Percentiles rank a stretch among this genome's conserved stretches.
Conservation (phyloP, 2,888 invertebrate genomes). For the Alentia gelatinosa region DNA sequence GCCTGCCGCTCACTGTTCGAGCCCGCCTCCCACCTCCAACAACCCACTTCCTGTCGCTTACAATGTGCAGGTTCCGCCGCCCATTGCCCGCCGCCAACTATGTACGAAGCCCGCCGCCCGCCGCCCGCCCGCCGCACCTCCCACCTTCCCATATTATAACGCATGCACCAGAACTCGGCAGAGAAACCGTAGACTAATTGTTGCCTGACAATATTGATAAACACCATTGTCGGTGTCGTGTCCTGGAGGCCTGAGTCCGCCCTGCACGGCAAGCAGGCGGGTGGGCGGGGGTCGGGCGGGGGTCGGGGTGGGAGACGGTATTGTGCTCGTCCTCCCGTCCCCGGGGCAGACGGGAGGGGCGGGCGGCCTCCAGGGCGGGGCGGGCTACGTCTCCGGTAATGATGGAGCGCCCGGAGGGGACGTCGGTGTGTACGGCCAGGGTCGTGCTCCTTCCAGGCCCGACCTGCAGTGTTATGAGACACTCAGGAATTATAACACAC, state of each 20-base stretch:
- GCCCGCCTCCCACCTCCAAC: too few species aligned
- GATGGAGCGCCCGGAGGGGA: neutral
- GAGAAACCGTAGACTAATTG: conserved; percentile 24
- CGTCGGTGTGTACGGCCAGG: neutral
- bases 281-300: neutral
- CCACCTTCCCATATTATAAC: too few species aligned
- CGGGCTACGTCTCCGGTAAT: neutral
- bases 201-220: conserved; percentile 47
- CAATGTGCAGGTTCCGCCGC: too few species aligned
- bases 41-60: too few species aligned
- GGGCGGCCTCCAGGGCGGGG: neutral
- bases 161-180: too few species aligned
- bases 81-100: too few species aligned
- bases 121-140: too few species aligned
- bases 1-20: too few species aligned
- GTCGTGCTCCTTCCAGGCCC: too few species aligned
- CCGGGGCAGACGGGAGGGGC: neutral
- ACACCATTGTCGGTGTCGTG: neutral
- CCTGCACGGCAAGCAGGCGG: neutral
- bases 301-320: neutral
- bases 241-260: neutral
- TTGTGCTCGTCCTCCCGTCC: neutral
- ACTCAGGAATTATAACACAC: too few species aligned
- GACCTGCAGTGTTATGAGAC: too few species aligned
- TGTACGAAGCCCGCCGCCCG: too few species aligned